Evolutionary conservation across 2,797 vertebrate species (phyloP), one percentile per base, ranked within the genome.

Genomic region (Poeciliopsis paucimaculata): DNA sequence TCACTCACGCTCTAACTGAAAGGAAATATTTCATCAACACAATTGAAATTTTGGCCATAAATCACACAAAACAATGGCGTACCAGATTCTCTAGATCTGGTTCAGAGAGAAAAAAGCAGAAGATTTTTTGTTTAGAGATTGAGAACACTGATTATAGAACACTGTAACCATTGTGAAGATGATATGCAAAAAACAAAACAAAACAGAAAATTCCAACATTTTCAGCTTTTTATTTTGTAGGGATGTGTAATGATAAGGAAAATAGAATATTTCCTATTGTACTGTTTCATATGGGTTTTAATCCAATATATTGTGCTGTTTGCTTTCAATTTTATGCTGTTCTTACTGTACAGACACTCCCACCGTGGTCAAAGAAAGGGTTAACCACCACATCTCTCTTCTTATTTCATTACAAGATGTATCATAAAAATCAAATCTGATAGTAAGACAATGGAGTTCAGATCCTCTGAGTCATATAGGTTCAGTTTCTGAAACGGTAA

Each of bases 401-500:
- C 71, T 60, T 78, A 64, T 76, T 80, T 87, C 86, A 79, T 78
- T 78, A 36, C 84, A 81, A 86, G 60, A 86, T 83, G 77, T 80
- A 78, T 36, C 72, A 55, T 76, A 57, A 72, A 78, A 80, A 64
- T 57, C 76, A 15, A 87, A 93, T 93, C 91, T 93, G 91, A 86
- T 80, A 77, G 78, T 86, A 78, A 83, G 31, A 83, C 74, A 60
- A 46, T 41, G 49, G 45, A 80, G 81, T 75, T 72, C 90, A 84
- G 84, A 90, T 87, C 66, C 77, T 82, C 64, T 82, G 78, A 85
- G 84, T 92, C 87, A 84, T 76, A 47, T 53, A 82, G 89, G 85
- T 91, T 90, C 79, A 83, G 72, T 80, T 82, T 84, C 80, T 79
- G 87, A 92, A 92, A 83, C 83, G 87, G 82, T 81, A 92, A 86